Base-by-base conservation (phyloP, 2,113 vertebrate genomes). In the Clarias macrocephalus region DNA sequence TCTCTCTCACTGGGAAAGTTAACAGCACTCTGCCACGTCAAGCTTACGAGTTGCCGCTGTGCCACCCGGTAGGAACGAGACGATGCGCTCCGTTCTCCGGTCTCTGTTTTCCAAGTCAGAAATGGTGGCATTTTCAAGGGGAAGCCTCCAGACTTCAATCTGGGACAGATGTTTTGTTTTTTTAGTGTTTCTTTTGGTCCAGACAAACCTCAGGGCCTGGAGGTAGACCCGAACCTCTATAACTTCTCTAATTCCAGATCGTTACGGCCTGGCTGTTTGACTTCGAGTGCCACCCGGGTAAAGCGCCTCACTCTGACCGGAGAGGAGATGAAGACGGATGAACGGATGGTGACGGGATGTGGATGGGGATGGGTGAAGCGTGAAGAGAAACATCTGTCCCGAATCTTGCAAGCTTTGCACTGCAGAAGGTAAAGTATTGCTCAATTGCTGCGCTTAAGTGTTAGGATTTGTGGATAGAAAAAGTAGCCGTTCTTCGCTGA, bases 1-100 rank as follows among this genome's bases (percentile, higher is more conserved):
- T 92, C 93, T 90, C 92, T 94, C 92, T 92, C 59, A 86, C 82
- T 92, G 91, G 85, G 91, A 90, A 93, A 94, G 93, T 94, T 95
- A 93, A 94, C 94, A 95, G 95, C 95, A 93, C 93, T 95, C 94
- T 98, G 97, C 97, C 97, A 99, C 97, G 97, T 99, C 96, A 91
- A 94, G 94, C 92, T 90, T 93, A 89, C 88, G 48, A 92, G 91
- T 90, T 85, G 62, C 90, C 86, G 91, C 89, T 88, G 80, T 85
- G 83, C 85, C 82, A 60, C 84, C 60, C 59, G 60, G 85, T 84
- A 82, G 56, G 68, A 80, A 75, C 68, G 79, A 63, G 76, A 81
- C 77, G 25, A 28, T 48, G 72, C 62, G 72, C 82, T 84, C 60
- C 15, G 37, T 48, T 65, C 72, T 68, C 81, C 42, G 15, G 48